These are phyloP conservation scores for Tapirus terrestris DNA, from an alignment of 2,113 vertebrate species.

Conservation along the genomic window DNA sequence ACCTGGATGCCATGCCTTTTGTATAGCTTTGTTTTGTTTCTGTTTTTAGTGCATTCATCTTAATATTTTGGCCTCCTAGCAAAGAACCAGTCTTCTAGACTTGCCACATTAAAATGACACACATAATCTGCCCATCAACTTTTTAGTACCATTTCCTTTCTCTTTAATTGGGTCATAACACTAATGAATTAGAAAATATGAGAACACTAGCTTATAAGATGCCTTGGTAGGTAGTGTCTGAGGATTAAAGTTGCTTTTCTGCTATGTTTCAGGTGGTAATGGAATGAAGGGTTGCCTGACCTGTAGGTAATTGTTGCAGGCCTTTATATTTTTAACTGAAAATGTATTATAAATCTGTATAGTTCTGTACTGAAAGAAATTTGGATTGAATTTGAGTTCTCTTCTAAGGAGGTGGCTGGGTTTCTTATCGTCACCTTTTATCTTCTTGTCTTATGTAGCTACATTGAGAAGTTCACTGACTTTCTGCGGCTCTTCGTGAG, in stretches of 20 bases:
- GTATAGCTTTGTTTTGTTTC: neutral
- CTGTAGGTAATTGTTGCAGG: conserved; percentile 87
- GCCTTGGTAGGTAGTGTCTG: conserved; percentile 53
- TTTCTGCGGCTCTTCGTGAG: conserved; percentile 98
- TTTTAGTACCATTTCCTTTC: conserved; percentile 24
- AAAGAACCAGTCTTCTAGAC: conserved; percentile 7
- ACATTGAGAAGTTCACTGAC: conserved; percentile 99
- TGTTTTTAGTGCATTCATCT: neutral
- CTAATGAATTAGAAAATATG: conserved; percentile 23
- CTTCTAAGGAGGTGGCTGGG: neutral
- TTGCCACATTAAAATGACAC: neutral
- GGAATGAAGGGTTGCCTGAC: conserved; percentile 86
- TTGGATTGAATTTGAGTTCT: conserved; percentile 66
- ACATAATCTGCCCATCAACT: neutral
- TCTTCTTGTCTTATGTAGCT: conserved; percentile 88
- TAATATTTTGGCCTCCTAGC: neutral
- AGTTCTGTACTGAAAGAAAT: conserved; percentile 69
- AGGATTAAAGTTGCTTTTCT: conserved; percentile 87
- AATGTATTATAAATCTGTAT: conserved; percentile 59
- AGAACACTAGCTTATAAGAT: conserved; percentile 52
- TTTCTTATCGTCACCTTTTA: conserved; percentile 47
- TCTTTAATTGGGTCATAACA: conserved; percentile 6
- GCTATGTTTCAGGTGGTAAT: conserved; percentile 88
- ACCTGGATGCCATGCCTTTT: neutral
- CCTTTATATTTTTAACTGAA: conserved; percentile 84